Base-by-base conservation (phyloP, 2,797 vertebrate species). In the Holocentrus rufus region DNA sequence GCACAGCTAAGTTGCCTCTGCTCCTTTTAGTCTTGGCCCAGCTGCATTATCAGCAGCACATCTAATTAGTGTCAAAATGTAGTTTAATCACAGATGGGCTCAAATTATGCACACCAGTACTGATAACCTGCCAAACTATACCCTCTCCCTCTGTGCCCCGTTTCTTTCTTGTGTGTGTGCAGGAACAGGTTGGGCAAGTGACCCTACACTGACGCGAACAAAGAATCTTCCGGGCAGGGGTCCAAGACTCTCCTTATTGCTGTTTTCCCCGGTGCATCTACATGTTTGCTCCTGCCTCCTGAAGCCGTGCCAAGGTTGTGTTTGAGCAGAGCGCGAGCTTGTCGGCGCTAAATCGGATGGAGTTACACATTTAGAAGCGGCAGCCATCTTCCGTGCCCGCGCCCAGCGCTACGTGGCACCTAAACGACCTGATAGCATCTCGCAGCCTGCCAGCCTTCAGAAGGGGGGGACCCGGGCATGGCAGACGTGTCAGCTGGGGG, bases 61-160 rank as follows among this genome's bases (percentile, higher is more conserved):
- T 88, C 86, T 83, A 89, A 92, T 93, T 87, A 89, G 80, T 81
- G 79, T 86, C 77, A 88, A 82, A 90, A 90, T 74, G 54, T 63
- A 69, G 74, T 83, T 87, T 82, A 86, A 88, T 89, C 85, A 82
- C 84, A 88, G 81, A 81, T 83, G 77, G 60, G 75, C 66, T 84
- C 76, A 80, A 81, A 76, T 80, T 83, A 82, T 77, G 65, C 56
- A 69, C 77, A 72, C 15, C 22, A 42, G 69, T 79, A 55, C 56
- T 72, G 71, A 73, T 78, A 73, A 74, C 52, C 53, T 67, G 67
- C 67, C 27, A 39, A 59, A 34, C 44, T 62, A 54, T 36, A 31
- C 14, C 52, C 18, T 54, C 62, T 67, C 36, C 15, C 50, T 57
- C 58, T 1, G 18, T 63, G 47, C 67, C 31, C 36, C 42, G n/a